Conservation (phyloP, 2,113 vertebrate genomes). For the Otocyon megalotis region DNA sequence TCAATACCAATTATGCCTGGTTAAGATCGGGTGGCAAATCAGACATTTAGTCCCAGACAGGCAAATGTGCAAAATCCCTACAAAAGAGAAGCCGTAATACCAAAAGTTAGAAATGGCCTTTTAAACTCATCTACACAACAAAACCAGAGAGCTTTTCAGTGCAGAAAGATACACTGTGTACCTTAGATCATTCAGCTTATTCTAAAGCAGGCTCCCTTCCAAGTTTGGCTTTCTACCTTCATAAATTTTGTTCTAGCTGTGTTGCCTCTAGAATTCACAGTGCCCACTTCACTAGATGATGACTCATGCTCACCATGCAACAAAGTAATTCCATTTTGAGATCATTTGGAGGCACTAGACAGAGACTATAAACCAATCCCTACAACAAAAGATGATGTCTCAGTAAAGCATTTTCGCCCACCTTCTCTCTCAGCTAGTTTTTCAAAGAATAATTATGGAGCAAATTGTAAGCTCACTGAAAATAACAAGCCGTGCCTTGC, state of each 20-base stretch:
- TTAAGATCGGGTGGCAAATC: background rate
- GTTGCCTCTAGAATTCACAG: constrained; percentile 48
- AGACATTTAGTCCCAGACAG: constrained; percentile 14
- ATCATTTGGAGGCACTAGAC: constrained; percentile 42
- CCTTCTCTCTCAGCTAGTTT: constrained; percentile 37
- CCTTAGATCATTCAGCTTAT: constrained; percentile 4
- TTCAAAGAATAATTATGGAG: constrained; percentile 48
- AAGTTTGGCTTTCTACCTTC: constrained; percentile 30
- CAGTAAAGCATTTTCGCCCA: background rate
- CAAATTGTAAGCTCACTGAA: constrained; percentile 9
- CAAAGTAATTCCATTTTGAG: constrained; percentile 67
- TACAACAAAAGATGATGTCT: constrained; percentile 48
- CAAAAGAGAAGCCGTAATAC: background rate
- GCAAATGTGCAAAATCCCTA: background rate
- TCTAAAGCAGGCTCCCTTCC: constrained; percentile 61
- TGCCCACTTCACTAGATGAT: constrained; percentile 43
- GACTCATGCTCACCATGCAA: constrained; percentile 63
- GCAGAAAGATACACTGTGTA: background rate
- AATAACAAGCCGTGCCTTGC: background rate
- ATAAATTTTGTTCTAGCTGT: constrained; percentile 39
- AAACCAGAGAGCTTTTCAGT: background rate
- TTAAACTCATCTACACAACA: background rate
- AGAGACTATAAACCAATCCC: constrained; percentile 34
- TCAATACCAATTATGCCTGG: background rate
- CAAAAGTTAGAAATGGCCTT: constrained; percentile 26